Base-by-base conservation (phyloP, 2,888 invertebrate genomes). In the Cataglyphis cursor region DNA sequence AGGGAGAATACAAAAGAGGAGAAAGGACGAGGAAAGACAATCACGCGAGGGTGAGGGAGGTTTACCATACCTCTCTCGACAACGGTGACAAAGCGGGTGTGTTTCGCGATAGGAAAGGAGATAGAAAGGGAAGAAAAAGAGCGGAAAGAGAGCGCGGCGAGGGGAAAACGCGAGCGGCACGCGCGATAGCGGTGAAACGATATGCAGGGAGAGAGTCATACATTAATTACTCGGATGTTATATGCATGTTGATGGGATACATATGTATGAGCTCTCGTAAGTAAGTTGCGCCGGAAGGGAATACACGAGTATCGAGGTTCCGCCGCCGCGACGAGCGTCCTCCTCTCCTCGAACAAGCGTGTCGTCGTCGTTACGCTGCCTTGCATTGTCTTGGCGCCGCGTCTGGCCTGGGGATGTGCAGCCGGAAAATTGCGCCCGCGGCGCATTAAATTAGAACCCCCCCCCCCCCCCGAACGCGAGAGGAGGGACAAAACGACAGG, bases 161-260 rank as follows among this genome's bases (percentile, higher is more conserved):
- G 21, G n/a, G 5, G 21, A 31, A 66, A 62, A 28, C 21, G 21
- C 31, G 70, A 18, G 28, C 24, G 57, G 51, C 61, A 62, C 51
- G 35, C 57, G 35, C 31, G 61, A 21, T 54, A 28, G 21, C 12
- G 1, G 51, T 10, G 24, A n/a, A 64, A 61, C 82, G 21, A 61
- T 54, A 57, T 54, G 65, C 59, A 66, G 82, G 54, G 81, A n/a
- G 81, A 8, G 48, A 84, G 83, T 78, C 86, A 87, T 89, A 90
- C 90, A 91, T 92, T 92, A 92, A 92, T 92, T 93, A 91, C 91
- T 90, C 90, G 89, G 89, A 92, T 90, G 91, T 91, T 90, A 92
- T 90, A 90, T 92, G 90, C 89, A 90, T 90, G 91, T 87, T 90
- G 90, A 92, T 92, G 87, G 89, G 86, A 90, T 90, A 89, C 88